Evolutionary conservation across 1,140 invertebrate species (phyloP).

Genomic region (Drosophila novamexicana): DNA sequence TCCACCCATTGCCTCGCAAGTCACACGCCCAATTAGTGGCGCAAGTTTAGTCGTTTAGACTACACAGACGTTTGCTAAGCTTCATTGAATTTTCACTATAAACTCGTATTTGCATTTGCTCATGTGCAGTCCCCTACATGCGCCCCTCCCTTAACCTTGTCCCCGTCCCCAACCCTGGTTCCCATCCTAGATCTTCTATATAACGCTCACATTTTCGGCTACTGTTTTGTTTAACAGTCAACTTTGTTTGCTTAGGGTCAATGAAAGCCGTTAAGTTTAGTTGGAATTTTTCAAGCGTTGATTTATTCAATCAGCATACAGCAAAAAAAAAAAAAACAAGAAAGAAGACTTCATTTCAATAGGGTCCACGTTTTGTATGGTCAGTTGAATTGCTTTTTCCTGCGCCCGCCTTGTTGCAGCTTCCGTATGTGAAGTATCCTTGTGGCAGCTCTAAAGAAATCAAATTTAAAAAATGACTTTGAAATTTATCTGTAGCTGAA

Average conservation of each 20-base stretch:
- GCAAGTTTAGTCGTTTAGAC: conserved; percentile 72
- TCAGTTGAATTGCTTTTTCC: conserved; percentile 14
- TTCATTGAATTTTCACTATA: conserved; percentile 80
- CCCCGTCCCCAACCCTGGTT: conserved; percentile 4
- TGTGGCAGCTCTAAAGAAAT: neutral
- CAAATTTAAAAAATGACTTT: conserved; percentile 15
- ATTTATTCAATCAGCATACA: conserved; percentile 73
- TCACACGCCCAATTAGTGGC: conserved; percentile 81
- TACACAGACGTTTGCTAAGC: conserved; percentile 72
- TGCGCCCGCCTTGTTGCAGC: neutral
- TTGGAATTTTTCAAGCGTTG: conserved; percentile 72
- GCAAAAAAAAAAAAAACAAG: neutral
- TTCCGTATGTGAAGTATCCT: conserved; percentile 30
- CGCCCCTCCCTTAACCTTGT: neutral
- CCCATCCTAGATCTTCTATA: conserved; percentile 4
- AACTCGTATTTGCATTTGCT: conserved; percentile 70
- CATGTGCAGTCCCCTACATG: conserved; percentile 30
- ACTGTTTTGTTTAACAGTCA: conserved; percentile 74
- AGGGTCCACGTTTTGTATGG: conserved; percentile 19
- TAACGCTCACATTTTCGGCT: conserved; percentile 67
- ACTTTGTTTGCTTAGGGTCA: conserved; percentile 67
- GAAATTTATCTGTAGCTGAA: conserved; percentile 6
- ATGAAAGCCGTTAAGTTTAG: conserved; percentile 78
- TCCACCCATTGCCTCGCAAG: conserved; percentile 40
- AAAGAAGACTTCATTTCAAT: conserved; percentile 29